Conservation (phyloP, 2,113 vertebrate genomes). For the Galeopterus variegatus region DNA sequence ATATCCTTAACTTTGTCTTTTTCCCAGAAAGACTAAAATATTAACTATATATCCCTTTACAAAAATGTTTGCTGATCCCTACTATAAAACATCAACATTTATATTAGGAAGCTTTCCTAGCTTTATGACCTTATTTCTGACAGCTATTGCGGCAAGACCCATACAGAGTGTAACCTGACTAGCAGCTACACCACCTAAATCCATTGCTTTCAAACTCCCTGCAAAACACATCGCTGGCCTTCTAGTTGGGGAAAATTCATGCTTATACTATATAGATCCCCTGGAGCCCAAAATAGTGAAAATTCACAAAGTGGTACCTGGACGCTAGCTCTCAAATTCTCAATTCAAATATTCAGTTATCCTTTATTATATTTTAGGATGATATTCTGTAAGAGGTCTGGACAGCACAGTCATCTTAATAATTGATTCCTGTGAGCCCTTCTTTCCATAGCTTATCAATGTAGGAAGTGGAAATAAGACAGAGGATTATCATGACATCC, state of each 20-base stretch:
- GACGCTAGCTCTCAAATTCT: neutral
- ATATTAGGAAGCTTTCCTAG: neutral
- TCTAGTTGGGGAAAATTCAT: neutral
- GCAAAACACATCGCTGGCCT: neutral
- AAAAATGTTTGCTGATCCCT: neutral
- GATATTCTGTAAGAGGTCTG: neutral
- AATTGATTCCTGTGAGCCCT: neutral
- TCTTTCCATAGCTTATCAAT: neutral
- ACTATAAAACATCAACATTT: neutral
- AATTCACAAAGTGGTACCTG: neutral
- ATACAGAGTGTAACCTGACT: neutral
- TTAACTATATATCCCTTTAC: neutral
- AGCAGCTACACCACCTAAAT: neutral
- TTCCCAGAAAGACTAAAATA: neutral
- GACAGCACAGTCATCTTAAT: neutral
- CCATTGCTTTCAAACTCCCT: neutral
- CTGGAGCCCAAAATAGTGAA: neutral
- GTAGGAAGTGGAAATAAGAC: neutral
- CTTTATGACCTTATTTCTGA: neutral
- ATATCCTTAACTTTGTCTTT: neutral
- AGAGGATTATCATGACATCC: neutral
- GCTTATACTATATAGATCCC: neutral
- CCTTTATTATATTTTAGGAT: neutral
- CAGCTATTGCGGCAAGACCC: neutral
- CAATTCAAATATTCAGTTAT: neutral